phyloP scores from a whole-genome alignment of 2,113 vertebrate genomes.

The Alethe castanea region DNA sequence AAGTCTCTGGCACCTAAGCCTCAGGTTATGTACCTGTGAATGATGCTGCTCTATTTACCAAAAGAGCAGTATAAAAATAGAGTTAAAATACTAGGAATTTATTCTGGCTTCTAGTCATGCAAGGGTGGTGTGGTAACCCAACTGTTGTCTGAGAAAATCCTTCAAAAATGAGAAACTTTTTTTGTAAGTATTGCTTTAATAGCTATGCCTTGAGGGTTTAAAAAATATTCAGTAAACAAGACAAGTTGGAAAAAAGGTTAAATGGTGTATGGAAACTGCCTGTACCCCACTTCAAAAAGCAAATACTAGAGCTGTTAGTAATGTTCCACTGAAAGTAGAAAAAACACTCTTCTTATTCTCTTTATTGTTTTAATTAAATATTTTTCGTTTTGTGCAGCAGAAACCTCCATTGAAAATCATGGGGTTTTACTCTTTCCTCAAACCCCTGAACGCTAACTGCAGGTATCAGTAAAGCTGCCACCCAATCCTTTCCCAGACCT shows the following conservation, averaged over 20 bases:
- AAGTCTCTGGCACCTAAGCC: not conserved
- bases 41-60: not conserved
- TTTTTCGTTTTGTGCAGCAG: not conserved
- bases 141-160: not conserved
- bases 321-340: not conserved
- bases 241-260: not conserved
- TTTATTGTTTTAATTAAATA: not conserved
- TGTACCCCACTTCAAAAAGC: not conserved
- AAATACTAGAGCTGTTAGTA: not conserved
- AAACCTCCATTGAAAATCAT: not conserved
- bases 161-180: not conserved
- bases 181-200: not conserved
- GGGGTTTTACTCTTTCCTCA: not conserved
- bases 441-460: not conserved
- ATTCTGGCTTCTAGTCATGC: not conserved
- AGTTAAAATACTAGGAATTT: not conserved
- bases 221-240: conserved; percentile 2
- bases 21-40: not conserved
- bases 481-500: not conserved
- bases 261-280: not conserved
- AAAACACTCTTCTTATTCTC: not conserved
- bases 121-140: not conserved
- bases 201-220: not conserved
- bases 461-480: not conserved
- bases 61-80: conserved; percentile 23